Evolutionary conservation across 2,888 invertebrate genomes (phyloP).

Genomic region (Adela reaumurella): DNA sequence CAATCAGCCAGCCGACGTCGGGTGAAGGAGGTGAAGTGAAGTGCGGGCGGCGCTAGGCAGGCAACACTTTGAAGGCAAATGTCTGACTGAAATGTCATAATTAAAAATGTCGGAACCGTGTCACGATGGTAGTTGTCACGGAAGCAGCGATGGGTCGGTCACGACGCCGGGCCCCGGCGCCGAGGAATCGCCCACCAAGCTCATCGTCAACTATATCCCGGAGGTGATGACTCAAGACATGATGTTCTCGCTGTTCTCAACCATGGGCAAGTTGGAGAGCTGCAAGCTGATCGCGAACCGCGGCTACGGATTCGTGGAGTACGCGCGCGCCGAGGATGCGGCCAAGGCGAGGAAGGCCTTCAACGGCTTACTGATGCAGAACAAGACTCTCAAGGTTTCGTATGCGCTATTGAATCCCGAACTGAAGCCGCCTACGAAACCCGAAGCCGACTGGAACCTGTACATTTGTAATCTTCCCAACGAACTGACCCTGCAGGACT

Average conservation of each 20-base stretch:
- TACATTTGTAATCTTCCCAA: conserved; percentile 56
- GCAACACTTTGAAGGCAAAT: conserved; percentile 16
- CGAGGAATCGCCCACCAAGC: conserved; percentile 55
- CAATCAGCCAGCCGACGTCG: too few relatives aligned
- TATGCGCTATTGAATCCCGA: conserved; percentile 51
- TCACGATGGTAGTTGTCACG: conserved; percentile 56
- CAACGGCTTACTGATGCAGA: conserved; percentile 53
- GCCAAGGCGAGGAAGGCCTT: conserved; percentile 50
- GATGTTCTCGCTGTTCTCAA: conserved; percentile 55
- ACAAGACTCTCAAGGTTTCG: conserved; percentile 52
- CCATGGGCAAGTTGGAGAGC: conserved; percentile 57
- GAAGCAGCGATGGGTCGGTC: conserved; percentile 33
- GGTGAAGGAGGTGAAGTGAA: too few relatives aligned
- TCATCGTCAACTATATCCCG: conserved; percentile 58
- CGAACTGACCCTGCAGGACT: conserved; percentile 55
- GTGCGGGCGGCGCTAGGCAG: neutral
- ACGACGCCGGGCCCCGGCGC: conserved; percentile 30
- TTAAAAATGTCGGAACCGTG: conserved; percentile 60
- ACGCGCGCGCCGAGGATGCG: conserved; percentile 49
- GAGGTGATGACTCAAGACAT: conserved; percentile 58
- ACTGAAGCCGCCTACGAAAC: conserved; percentile 48
- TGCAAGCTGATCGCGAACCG: conserved; percentile 56
- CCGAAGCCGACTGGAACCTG: conserved; percentile 55
- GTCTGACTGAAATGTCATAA: conserved; percentile 49
- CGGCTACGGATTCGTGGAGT: conserved; percentile 56